A percentile compares a stretch with the other conserved stretches of the same genome.
phyloP scores from a whole-genome alignment of 2,113 vertebrate genomes.

The Thoracochromis brauschi region DNA sequence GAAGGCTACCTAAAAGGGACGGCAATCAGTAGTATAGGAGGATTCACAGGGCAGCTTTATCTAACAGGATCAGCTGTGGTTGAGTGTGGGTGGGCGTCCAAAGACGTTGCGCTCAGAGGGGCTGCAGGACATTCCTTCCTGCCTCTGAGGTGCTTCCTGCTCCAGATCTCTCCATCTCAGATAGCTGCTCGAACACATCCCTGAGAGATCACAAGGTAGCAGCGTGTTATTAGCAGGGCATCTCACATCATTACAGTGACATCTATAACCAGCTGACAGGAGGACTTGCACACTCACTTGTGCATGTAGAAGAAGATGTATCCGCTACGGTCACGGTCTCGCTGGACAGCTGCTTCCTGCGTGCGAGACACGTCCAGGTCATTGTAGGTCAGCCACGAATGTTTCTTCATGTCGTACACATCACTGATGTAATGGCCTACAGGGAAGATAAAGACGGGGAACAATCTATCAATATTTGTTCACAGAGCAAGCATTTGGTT shows the following conservation, averaged over 20 bases:
- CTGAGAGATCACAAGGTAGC: conserved; percentile 55
- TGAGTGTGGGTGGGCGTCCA: background rate
- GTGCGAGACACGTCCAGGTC: conserved; percentile 93
- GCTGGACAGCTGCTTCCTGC: conserved; percentile 85
- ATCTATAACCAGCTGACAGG: background rate
- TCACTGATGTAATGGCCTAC: conserved; percentile 98
- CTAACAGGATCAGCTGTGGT: background rate
- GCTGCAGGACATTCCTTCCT: conserved; percentile 71
- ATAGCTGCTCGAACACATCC: conserved; percentile 91
- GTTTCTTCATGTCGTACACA: conserved; percentile 95
- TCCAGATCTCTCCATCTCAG: conserved; percentile 82
- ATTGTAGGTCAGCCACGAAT: conserved; percentile 95
- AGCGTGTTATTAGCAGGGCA: background rate
- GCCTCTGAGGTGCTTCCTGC: conserved; percentile 39
- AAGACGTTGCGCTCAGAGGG: conserved; percentile 48
- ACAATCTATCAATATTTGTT: background rate
- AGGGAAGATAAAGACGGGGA: background rate
- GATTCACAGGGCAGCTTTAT: conserved; percentile 3
- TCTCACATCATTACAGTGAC: background rate
- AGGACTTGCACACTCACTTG: conserved; percentile 72
- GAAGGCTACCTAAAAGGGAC: conserved; percentile 16
- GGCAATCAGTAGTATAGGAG: conserved; percentile 59
- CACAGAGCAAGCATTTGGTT: background rate
- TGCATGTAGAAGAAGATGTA: conserved; percentile 99
- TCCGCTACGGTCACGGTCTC: conserved; percentile 88